These are phyloP conservation scores for Pampus argenteus DNA, from an alignment of 2,797 vertebrate genomes.

Conservation along the genomic window DNA sequence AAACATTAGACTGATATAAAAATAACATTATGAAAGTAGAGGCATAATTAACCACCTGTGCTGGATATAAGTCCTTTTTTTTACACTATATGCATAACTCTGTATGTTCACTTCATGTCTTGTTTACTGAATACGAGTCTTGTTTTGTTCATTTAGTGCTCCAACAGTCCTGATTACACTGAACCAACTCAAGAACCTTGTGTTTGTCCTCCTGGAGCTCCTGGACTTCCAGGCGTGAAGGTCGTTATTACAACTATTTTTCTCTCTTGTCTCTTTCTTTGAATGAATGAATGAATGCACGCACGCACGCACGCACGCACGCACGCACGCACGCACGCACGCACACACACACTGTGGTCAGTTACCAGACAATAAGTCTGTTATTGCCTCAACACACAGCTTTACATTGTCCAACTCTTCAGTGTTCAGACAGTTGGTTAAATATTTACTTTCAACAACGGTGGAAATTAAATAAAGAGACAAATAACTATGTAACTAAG, in stretches of 20 bases:
- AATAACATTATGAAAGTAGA: background rate
- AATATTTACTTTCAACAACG: constrained; percentile 51
- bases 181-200: constrained; percentile 92
- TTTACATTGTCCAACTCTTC: background rate
- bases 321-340: too few species aligned
- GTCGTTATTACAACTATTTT: constrained; percentile 75
- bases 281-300: too few species aligned
- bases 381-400: constrained; percentile 3
- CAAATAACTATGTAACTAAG: constrained; percentile 31
- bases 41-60: background rate
- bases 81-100: background rate
- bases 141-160: constrained; percentile 83
- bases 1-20: background rate
- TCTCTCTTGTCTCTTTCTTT: background rate
- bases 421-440: constrained; percentile 16
- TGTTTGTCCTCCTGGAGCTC: constrained; percentile 90
- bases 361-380: background rate
- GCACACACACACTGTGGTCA: background rate
- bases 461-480: constrained; percentile 15
- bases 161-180: constrained; percentile 89
- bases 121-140: background rate
- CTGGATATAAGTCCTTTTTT: background rate
- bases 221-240: constrained; percentile 90
- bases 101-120: background rate
- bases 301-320: too few species aligned